Percentiles rank a stretch among this genome's conserved stretches.
Conservation (phyloP, 2,797 vertebrate genomes). For the Galagoides demidoff region DNA sequence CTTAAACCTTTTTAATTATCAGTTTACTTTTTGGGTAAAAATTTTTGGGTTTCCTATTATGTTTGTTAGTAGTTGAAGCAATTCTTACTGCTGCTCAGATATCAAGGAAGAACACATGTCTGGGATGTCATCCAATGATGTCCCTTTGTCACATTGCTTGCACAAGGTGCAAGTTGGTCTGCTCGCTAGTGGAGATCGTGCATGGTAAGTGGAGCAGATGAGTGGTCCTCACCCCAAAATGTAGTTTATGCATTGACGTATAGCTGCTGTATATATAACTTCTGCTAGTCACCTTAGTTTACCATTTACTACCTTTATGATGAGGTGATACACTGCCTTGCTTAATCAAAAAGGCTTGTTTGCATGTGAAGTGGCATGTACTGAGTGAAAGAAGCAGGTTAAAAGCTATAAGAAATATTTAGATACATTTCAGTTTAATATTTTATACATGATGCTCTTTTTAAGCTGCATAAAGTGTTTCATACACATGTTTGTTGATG, state of each 20-base stretch:
- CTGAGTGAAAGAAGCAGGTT: background rate
- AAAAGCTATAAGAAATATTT: constrained; percentile 11
- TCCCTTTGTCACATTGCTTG: background rate
- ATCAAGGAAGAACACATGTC: background rate
- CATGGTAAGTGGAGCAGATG: background rate
- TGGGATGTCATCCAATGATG: constrained; percentile 24
- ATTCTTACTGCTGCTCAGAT: background rate
- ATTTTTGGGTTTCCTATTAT: constrained; percentile 36
- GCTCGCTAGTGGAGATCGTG: background rate
- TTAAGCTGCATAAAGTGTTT: background rate
- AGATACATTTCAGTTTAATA: constrained; percentile 43
- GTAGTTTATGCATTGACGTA: constrained; percentile 30
- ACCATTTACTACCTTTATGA: background rate
- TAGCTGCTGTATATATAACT: constrained; percentile 28
- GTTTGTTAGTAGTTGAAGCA: constrained; percentile 20
- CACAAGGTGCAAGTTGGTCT: background rate
- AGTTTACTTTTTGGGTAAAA: constrained; percentile 39
- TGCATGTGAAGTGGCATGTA: constrained; percentile 1
- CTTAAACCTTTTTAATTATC: constrained; percentile 59
- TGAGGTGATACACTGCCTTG: background rate
- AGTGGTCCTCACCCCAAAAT: background rate
- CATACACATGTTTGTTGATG: constrained; percentile 38
- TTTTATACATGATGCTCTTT: background rate
- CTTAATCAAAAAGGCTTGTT: constrained; percentile 35
- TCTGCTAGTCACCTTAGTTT: constrained; percentile 3